A percentile compares a stretch with the other conserved stretches of the same genome.
These are phyloP conservation scores for Ptyas mucosa DNA, from an alignment of 2,113 vertebrate genomes.

Conservation along the genomic window DNA sequence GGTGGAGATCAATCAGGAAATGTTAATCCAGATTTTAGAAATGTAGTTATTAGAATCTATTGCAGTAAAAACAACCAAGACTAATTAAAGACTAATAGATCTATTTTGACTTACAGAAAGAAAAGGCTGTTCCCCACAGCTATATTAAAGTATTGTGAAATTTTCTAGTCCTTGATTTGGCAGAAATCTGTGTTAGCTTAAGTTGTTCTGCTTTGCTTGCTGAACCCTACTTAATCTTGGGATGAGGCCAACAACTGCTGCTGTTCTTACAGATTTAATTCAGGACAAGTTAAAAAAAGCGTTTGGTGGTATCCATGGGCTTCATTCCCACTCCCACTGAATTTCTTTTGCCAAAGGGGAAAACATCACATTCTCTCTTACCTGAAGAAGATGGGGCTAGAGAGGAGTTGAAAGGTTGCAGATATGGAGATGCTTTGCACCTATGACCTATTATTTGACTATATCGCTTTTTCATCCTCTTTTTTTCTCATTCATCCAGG, in stretches of 20 bases:
- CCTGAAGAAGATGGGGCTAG: neutral
- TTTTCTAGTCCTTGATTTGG: neutral
- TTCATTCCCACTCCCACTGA: neutral
- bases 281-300: neutral
- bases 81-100: neutral
- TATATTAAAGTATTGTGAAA: neutral
- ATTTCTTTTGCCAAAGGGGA: neutral
- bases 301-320: neutral
- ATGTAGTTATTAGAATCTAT: neutral
- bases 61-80: neutral
- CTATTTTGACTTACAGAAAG: neutral
- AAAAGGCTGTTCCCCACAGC: neutral
- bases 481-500: neutral
- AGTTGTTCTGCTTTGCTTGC: neutral
- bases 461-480: neutral
- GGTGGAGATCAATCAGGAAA: neutral
- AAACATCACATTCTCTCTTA: neutral
- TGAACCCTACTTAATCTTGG: neutral
- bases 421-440: neutral
- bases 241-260: neutral
- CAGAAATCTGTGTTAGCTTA: neutral
- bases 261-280: neutral
- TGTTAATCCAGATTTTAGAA: neutral
- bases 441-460: neutral
- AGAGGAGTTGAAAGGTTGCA: neutral